Percentiles rank a stretch among this genome's conserved stretches.
These are phyloP conservation scores for Saccostrea echinata DNA, from an alignment of 1,140 invertebrate species.

Conservation along the genomic window DNA sequence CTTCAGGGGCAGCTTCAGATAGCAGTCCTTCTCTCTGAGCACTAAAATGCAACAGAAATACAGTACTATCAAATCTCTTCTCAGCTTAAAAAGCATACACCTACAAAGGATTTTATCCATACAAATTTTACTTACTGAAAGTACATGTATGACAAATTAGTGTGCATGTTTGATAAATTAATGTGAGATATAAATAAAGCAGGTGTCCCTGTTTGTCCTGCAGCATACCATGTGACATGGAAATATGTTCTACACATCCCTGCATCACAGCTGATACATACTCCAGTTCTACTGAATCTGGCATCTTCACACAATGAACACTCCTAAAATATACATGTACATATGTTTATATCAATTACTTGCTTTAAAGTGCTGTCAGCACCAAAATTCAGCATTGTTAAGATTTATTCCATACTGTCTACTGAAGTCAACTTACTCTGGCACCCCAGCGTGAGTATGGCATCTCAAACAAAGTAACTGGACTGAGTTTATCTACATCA, in stretches of 20 bases:
- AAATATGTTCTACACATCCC: slow-evolving; percentile 98
- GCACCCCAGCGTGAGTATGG: slow-evolving; percentile 96
- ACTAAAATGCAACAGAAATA: slow-evolving; percentile 82
- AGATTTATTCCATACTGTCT: neutral
- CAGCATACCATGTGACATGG: slow-evolving; percentile 94
- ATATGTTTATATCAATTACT: neutral
- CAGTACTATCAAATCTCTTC: no score
- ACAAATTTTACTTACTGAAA: no score
- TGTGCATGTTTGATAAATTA: neutral
- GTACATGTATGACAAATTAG: neutral
- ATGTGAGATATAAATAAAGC: neutral
- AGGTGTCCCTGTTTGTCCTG: neutral
- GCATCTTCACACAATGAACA: slow-evolving; percentile 90
- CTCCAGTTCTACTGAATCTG: slow-evolving; percentile 92
- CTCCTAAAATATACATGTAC: slow-evolving; percentile 68
- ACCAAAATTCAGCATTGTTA: neutral
- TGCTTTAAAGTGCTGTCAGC: neutral
- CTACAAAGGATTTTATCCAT: no score
- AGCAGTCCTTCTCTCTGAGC: slow-evolving; percentile 95
- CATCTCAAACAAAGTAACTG: slow-evolving; percentile 95
- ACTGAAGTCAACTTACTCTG: slow-evolving; percentile 81
- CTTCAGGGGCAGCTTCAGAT: slow-evolving; percentile 95
- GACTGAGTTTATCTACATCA: slow-evolving; percentile 86
- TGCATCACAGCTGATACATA: slow-evolving; percentile 97
- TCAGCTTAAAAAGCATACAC: no score